Percentiles rank a stretch among this genome's conserved stretches.
These are phyloP conservation scores for Brachyptera risi DNA, from an alignment of 2,888 invertebrate genomes.

Conservation along the genomic window DNA sequence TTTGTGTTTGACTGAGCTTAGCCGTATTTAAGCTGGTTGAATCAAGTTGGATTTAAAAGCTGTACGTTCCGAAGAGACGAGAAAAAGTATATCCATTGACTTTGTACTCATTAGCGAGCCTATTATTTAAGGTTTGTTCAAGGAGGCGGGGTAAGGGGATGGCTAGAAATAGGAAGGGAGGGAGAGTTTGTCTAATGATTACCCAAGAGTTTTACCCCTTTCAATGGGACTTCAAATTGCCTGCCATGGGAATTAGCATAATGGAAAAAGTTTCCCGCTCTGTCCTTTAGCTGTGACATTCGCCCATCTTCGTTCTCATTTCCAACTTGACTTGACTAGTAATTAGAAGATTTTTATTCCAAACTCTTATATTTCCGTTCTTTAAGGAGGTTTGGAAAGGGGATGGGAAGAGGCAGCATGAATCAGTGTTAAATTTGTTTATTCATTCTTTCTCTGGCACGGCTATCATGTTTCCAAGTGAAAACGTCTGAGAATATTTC, in stretches of 20 bases:
- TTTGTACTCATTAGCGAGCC: constrained; percentile 19
- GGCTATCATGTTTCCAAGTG: too few species aligned
- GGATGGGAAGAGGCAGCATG: background rate
- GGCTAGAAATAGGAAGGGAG: background rate
- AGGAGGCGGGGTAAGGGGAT: background rate
- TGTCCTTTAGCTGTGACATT: constrained; percentile 30
- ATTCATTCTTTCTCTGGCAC: background rate
- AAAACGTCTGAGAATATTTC: too few species aligned
- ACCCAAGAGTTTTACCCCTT: constrained; percentile 27
- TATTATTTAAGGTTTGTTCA: constrained; percentile 21
- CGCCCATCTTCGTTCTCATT: constrained; percentile 23
- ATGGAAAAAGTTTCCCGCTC: constrained; percentile 32
- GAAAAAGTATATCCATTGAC: constrained; percentile 19
- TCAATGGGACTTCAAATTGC: constrained; percentile 14
- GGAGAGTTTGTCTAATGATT: constrained; percentile 29
- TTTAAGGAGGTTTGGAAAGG: constrained; percentile 9
- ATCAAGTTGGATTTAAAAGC: too few species aligned
- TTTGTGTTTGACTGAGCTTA: too few species aligned
- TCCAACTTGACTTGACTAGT: constrained; percentile 29
- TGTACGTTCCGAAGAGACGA: too few species aligned
- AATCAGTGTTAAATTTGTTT: constrained; percentile 14
- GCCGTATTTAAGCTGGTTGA: too few species aligned
- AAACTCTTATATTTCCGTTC: constrained; percentile 23
- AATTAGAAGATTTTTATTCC: constrained; percentile 32
- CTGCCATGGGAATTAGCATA: constrained; percentile 30